Percentiles rank a stretch among this genome's conserved stretches.
phyloP scores from a whole-genome alignment of 2,888 invertebrate genomes.

The Tiliacea aurago region DNA sequence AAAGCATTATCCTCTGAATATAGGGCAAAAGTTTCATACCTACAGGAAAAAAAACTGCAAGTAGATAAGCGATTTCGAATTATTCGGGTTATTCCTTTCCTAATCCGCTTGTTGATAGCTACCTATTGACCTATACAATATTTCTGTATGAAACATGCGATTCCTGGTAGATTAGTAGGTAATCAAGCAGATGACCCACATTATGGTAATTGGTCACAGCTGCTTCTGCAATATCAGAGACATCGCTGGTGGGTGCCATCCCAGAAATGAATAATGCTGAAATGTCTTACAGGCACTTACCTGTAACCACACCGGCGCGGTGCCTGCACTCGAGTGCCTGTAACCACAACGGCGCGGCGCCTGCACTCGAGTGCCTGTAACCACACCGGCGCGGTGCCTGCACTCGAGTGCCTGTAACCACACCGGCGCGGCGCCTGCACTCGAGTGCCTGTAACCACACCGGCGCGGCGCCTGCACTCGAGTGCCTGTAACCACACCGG shows the following conservation, averaged over 20 bases:
- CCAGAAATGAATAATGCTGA: neutral
- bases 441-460: no score
- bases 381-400: no score
- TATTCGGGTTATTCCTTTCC: slow-evolving; percentile 8
- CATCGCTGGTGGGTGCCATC: neutral
- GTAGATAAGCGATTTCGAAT: no score
- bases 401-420: no score
- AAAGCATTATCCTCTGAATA: neutral
- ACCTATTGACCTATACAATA: slow-evolving; percentile 4
- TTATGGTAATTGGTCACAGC: neutral
- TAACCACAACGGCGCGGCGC: no score
- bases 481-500: no score
- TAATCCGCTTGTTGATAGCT: neutral
- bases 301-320: no score
- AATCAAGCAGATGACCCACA: neutral
- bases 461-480: no score
- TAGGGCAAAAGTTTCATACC: neutral
- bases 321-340: no score
- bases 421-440: no score
- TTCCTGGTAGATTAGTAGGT: neutral
- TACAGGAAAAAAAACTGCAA: slow-evolving; percentile 2
- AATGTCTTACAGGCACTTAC: no score
- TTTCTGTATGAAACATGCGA: neutral
- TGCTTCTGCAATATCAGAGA: neutral
- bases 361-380: no score